These are phyloP conservation scores for Trichonephila clavipes DNA, from an alignment of 1,140 invertebrate species.

Conservation along the genomic window DNA sequence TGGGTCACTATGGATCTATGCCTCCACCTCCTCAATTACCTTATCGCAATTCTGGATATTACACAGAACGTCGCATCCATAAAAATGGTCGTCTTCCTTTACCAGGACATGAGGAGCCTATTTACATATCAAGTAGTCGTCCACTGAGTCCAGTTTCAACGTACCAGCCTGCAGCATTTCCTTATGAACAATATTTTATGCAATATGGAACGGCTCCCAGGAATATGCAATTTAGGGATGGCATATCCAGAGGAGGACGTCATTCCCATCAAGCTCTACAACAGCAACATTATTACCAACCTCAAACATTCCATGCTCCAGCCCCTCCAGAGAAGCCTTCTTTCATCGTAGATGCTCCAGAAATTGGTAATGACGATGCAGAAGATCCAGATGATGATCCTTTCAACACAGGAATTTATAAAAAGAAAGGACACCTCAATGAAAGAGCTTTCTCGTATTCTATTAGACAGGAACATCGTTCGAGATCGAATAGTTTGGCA, in stretches of 20 bases:
- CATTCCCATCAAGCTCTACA: conserved; percentile 32
- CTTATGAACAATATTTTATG: conserved; percentile 82
- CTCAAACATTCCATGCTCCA: conserved; percentile 64
- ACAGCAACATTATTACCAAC: conserved; percentile 73
- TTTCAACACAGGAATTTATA: conserved; percentile 92
- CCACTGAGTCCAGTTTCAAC: conserved; percentile 84
- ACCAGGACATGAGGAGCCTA: conserved; percentile 83
- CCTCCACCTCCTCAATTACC: conserved; percentile 77
- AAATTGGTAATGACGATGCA: neutral
- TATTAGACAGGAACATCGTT: conserved; percentile 94
- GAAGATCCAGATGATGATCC: conserved; percentile 84
- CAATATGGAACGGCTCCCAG: conserved; percentile 77
- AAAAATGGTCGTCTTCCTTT: conserved; percentile 77
- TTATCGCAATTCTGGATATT: conserved; percentile 71
- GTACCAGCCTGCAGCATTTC: conserved; percentile 85
- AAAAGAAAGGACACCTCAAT: conserved; percentile 94
- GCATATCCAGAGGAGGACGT: neutral
- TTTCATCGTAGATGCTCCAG: conserved; percentile 10
- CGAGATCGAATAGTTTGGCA: conserved; percentile 92
- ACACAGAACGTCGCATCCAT: conserved; percentile 66
- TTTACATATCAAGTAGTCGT: conserved; percentile 84
- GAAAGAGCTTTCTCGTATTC: conserved; percentile 96
- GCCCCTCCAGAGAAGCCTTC: conserved; percentile 9
- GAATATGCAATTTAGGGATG: conserved; percentile 45
- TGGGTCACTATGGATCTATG: conserved; percentile 75